phyloP scores from a whole-genome alignment of 2,888 invertebrate species.

The Villa cingulata region DNA sequence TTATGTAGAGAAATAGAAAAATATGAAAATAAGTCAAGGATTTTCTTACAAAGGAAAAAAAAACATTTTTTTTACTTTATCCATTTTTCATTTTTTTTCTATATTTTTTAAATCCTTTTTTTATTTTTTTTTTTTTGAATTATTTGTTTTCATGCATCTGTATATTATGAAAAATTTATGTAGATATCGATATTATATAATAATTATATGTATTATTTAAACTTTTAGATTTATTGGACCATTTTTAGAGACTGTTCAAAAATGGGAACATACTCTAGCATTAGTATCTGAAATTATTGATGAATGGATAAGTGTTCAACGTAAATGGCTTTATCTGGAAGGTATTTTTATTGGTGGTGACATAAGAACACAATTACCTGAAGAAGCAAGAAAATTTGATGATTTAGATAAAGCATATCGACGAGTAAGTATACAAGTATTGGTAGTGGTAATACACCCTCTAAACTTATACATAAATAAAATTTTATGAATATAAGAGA shows the following conservation, averaged over 20 bases:
- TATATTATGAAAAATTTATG: neutral
- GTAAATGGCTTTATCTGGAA: conserved; percentile 85
- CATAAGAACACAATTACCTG: conserved; percentile 72
- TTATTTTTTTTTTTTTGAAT: too few species aligned
- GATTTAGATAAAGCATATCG: conserved; percentile 70
- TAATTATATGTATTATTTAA: neutral
- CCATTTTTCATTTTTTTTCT: too few species aligned
- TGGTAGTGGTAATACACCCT: too few species aligned
- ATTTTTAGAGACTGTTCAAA: conserved; percentile 66
- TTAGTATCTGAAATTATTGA: conserved; percentile 75
- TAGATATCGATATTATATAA: too few species aligned
- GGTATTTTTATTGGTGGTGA: conserved; percentile 86
- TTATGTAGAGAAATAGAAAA: too few species aligned
- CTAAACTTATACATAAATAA: neutral
- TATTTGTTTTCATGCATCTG: too few species aligned
- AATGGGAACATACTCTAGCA: conserved; percentile 71
- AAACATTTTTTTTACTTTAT: too few species aligned
- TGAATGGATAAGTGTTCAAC: conserved; percentile 73
- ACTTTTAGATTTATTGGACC: conserved; percentile 67
- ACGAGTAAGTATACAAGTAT: conserved; percentile 43
- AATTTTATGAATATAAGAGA: too few species aligned
- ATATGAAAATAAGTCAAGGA: too few species aligned
- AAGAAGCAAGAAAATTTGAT: conserved; percentile 83
- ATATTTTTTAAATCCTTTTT: too few species aligned
- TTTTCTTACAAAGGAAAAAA: too few species aligned